Conservation (phyloP, 2,797 vertebrate genomes). For the Notolabrus celidotus region DNA sequence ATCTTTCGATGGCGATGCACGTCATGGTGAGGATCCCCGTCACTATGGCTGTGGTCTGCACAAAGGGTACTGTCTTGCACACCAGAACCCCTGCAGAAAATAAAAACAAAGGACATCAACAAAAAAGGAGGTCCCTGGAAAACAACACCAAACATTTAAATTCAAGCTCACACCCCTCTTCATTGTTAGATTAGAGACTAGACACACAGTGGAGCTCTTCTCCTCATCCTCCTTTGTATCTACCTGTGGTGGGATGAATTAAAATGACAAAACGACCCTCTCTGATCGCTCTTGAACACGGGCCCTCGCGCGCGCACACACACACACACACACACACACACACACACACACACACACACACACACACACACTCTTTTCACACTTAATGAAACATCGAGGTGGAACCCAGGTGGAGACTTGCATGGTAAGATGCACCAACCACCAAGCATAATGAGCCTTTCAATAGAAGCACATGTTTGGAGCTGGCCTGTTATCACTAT, state of each 20-base stretch:
- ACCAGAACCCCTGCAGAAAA: constrained; percentile 82
- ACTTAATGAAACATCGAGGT: constrained; percentile 1
- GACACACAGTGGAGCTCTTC: not conserved
- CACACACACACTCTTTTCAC: not conserved
- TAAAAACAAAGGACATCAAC: constrained; percentile 11
- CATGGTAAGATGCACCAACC: not conserved
- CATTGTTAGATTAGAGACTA: not conserved
- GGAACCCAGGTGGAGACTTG: not conserved
- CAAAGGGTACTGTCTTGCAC: constrained; percentile 89
- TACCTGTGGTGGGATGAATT: too few relatives aligned
- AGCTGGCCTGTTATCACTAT: constrained; percentile 17
- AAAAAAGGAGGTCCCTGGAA: not conserved
- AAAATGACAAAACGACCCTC: not conserved
- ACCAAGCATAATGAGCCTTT: not conserved
- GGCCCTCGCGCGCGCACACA: too few relatives aligned
- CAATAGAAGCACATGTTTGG: constrained; percentile 36
- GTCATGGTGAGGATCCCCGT: constrained; percentile 90
- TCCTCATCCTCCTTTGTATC: not conserved
- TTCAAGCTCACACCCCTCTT: not conserved
- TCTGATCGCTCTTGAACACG: too few relatives aligned
- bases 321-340: too few relatives aligned
- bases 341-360: too few relatives aligned
- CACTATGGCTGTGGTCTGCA: constrained; percentile 89
- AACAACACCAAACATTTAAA: not conserved
- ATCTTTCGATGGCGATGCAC: constrained; percentile 89